phyloP scores from a whole-genome alignment of 1,140 invertebrate genomes.

The Stegodyphus mimosarum region DNA sequence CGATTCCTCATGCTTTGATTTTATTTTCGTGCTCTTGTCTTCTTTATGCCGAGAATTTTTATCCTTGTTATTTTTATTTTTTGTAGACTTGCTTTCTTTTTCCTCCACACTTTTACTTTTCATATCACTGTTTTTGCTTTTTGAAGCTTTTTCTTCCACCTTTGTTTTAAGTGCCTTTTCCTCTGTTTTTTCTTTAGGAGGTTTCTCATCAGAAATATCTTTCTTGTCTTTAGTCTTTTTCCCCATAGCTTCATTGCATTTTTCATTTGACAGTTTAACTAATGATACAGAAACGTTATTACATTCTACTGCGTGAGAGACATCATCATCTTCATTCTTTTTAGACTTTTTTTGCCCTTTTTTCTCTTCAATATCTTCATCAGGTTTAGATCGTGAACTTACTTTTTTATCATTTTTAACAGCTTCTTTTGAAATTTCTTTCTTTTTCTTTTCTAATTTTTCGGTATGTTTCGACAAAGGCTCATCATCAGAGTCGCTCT shows the following conservation, averaged over 20 bases:
- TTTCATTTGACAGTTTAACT: conserved; percentile 26
- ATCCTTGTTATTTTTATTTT: background rate
- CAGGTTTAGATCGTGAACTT: background rate
- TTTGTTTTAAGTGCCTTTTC: conserved; percentile 11
- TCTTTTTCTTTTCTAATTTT: conserved; percentile 17
- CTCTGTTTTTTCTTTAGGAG: background rate
- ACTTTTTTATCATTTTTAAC: background rate
- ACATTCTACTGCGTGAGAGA: background rate
- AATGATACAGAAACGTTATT: conserved; percentile 32
- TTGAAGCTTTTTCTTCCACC: conserved; percentile 2
- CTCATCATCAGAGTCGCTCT: conserved; percentile 14
- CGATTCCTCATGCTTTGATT: background rate
- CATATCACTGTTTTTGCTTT: background rate
- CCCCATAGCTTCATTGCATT: conserved; percentile 28
- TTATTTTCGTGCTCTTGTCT: background rate
- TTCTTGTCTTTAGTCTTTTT: conserved; percentile 23
- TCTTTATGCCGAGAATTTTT: conserved; percentile 5
- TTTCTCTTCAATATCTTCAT: background rate
- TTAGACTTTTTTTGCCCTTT: background rate
- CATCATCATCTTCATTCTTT: background rate
- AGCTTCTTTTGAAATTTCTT: conserved; percentile 1
- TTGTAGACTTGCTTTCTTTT: background rate
- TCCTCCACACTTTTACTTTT: conserved; percentile 20
- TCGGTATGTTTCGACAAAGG: background rate
- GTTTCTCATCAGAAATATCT: conserved; percentile 1